These are phyloP conservation scores for Poeciliopsis gracilis DNA, from an alignment of 2,797 vertebrate species.

Conservation along the genomic window DNA sequence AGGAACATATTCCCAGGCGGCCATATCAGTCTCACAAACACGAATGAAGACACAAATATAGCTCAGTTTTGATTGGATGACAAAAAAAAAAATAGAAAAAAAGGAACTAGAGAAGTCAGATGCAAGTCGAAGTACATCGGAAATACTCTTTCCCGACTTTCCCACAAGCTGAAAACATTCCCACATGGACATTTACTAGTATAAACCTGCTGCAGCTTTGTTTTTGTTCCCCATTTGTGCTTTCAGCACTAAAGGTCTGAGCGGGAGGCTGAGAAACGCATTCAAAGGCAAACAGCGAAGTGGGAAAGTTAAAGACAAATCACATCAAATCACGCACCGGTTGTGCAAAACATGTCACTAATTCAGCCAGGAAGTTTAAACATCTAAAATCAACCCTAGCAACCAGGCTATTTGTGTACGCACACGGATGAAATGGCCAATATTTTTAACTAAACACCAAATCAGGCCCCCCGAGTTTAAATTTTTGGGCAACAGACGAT, in stretches of 20 bases:
- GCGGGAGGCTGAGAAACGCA: slow-evolving; percentile 24
- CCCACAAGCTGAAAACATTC: slow-evolving; percentile 20
- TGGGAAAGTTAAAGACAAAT: slow-evolving; percentile 52
- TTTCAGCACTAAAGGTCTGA: slow-evolving; percentile 23
- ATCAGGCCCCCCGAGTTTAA: slow-evolving; percentile 11
- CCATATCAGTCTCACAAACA: not conserved
- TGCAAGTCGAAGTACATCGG: not conserved
- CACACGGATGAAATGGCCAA: slow-evolving; percentile 17
- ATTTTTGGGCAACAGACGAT: slow-evolving; percentile 14
- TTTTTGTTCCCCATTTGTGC: slow-evolving; percentile 25
- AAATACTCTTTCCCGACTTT: slow-evolving; percentile 5
- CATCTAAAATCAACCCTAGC: slow-evolving; percentile 9
- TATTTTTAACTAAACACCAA: slow-evolving; percentile 29
- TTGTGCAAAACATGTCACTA: slow-evolving; percentile 31
- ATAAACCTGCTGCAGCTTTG: slow-evolving; percentile 30
- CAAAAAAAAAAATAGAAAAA: not conserved
- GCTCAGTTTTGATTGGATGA: not conserved
- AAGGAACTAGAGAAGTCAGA: not conserved
- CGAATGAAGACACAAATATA: not conserved
- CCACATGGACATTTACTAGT: slow-evolving; percentile 12
- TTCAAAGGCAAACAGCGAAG: slow-evolving; percentile 28
- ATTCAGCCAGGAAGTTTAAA: slow-evolving; percentile 29
- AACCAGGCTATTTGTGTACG: slow-evolving; percentile 17
- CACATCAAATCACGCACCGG: slow-evolving; percentile 15
- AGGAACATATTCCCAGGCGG: not conserved